Percentiles rank a stretch among this genome's conserved stretches.
Evolutionary conservation across 30 jellyfish, hydroid and myxozoan genomes (phyloP).

Genomic region (Hydractinia symbiolongicarpus): DNA sequence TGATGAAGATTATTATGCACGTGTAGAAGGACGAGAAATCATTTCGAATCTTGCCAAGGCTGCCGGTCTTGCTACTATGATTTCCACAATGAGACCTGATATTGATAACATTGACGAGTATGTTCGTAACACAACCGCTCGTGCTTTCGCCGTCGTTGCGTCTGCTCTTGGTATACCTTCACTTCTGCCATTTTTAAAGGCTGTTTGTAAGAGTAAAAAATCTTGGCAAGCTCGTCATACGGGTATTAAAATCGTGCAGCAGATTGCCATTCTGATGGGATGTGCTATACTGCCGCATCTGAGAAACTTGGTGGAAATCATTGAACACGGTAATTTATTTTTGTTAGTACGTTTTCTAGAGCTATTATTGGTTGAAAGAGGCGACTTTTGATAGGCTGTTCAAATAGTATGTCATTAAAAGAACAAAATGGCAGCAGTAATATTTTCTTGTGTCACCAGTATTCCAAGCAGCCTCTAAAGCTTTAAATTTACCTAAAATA

Average conservation of each 20-base stretch:
- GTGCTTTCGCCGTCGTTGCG: slow-evolving; percentile 99
- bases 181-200: slow-evolving; percentile 96
- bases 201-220: slow-evolving; percentile 99
- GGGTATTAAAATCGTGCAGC: slow-evolving; percentile 99
- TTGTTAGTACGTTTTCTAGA: not conserved
- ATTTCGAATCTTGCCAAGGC: slow-evolving; percentile 99
- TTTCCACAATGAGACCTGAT: slow-evolving; percentile 99
- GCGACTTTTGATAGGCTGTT: too few relatives aligned
- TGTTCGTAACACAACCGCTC: slow-evolving; percentile 99
- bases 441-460: too few relatives aligned
- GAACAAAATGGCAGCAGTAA: too few relatives aligned
- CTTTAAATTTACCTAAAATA: too few relatives aligned
- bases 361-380: too few relatives aligned
- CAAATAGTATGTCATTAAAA: too few relatives aligned
- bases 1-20: slow-evolving; percentile 99
- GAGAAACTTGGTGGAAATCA: slow-evolving; percentile 93
- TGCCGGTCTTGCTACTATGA: slow-evolving; percentile 99
- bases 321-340: slow-evolving; percentile 85
- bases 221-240: slow-evolving; percentile 99
- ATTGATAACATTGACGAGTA: slow-evolving; percentile 97
- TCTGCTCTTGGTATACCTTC: slow-evolving; percentile 99
- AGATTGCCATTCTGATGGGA: slow-evolving; percentile 99
- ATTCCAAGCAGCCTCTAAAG: too few relatives aligned
- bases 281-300: slow-evolving; percentile 99
- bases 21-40: slow-evolving; percentile 99